phyloP scores from a whole-genome alignment of 2,113 vertebrate species.

The Coturnix japonica region DNA sequence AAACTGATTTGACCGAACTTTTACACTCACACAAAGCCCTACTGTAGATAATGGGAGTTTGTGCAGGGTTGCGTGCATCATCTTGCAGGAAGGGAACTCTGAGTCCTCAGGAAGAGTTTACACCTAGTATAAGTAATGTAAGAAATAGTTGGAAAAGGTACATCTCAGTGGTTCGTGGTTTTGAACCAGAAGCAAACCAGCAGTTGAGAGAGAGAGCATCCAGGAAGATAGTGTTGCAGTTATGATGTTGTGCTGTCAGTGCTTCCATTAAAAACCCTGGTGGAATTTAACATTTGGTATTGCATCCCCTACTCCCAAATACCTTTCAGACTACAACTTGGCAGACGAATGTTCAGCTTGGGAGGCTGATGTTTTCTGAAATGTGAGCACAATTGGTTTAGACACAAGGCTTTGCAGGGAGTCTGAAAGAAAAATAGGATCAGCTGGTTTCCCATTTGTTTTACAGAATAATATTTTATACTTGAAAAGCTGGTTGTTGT shows the following conservation, averaged over 20 bases:
- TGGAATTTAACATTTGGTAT: not conserved
- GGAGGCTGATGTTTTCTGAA: not conserved
- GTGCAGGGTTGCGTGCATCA: not conserved
- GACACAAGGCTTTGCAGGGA: not conserved
- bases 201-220: not conserved
- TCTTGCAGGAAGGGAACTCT: not conserved
- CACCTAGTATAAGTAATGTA: not conserved
- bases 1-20: not conserved
- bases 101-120: not conserved
- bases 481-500: not conserved
- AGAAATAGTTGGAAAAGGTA: not conserved
- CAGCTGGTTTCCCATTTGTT: slow-evolving; percentile 1
- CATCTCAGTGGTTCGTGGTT: not conserved
- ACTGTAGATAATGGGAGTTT: not conserved
- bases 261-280: not conserved
- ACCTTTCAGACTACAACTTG: slow-evolving; percentile 9
- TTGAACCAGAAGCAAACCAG: not conserved
- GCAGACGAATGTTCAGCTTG: not conserved
- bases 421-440: not conserved
- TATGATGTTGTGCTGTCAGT: not conserved
- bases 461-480: not conserved
- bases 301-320: not conserved
- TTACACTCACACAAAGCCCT: not conserved
- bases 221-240: not conserved
- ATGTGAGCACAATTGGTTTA: not conserved